These are phyloP conservation scores for Pelodiscus sinensis DNA, from an alignment of 2,113 vertebrate genomes.

Conservation along the genomic window DNA sequence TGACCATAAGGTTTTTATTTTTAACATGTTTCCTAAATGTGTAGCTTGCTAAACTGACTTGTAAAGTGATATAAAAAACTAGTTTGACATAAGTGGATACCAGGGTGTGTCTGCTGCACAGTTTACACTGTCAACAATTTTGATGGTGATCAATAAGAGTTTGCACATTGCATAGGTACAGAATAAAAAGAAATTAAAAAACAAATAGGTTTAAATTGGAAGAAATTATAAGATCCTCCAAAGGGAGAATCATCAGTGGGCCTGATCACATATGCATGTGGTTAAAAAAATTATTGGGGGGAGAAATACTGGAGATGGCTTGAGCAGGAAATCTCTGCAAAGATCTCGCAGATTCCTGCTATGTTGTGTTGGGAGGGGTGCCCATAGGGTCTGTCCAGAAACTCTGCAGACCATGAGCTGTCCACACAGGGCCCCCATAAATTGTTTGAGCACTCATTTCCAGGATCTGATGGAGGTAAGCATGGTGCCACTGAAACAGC, in stretches of 20 bases:
- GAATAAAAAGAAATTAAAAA: constrained; percentile 35
- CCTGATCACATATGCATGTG: neutral
- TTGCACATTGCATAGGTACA: constrained; percentile 31
- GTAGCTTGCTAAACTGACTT: neutral
- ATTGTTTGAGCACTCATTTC: accelerated
- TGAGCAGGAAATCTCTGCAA: neutral
- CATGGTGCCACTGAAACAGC: neutral
- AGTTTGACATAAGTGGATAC: neutral
- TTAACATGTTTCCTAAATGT: neutral
- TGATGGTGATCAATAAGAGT: constrained; percentile 38
- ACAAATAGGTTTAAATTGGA: constrained; percentile 69
- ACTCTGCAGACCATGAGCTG: accelerated
- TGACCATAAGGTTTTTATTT: neutral
- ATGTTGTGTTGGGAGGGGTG: neutral
- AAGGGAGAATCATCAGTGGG: neutral
- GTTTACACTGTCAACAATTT: constrained; percentile 28
- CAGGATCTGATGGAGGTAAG: neutral
- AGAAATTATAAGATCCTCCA: constrained; percentile 61
- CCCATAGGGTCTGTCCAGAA: neutral
- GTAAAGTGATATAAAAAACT: neutral
- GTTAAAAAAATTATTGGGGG: neutral
- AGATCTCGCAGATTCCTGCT: neutral
- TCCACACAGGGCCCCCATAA: neutral
- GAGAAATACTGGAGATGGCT: accelerated
- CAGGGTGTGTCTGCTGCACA: neutral